phyloP scores from a whole-genome alignment of 2,797 vertebrate genomes.

The Tiaroga cobitis region DNA sequence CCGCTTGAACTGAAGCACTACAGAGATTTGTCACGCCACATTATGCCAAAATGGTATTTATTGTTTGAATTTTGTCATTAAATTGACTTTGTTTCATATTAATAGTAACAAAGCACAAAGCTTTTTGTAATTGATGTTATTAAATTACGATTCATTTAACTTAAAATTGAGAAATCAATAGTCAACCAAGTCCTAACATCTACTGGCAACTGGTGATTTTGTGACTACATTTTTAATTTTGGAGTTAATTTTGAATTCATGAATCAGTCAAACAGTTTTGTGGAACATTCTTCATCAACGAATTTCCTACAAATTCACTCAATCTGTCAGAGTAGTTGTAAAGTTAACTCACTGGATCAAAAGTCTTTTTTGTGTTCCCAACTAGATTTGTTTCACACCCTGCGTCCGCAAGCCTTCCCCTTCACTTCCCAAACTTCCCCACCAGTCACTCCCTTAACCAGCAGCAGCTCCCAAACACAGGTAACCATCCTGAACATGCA shows the following conservation, averaged over 20 bases:
- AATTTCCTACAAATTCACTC: background rate
- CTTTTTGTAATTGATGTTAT: background rate
- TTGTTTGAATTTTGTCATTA: background rate
- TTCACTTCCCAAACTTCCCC: constrained; percentile 78
- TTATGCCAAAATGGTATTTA: constrained; percentile 7
- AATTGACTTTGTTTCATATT: background rate
- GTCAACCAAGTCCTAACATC: background rate
- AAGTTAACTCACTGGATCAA: background rate
- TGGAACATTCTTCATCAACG: background rate
- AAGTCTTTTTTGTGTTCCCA: background rate
- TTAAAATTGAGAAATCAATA: background rate
- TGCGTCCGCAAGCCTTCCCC: constrained; percentile 80
- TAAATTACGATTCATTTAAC: background rate
- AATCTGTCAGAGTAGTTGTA: background rate
- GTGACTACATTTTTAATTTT: background rate
- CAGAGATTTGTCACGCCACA: background rate
- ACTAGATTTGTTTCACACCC: constrained; percentile 92
- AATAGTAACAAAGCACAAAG: background rate
- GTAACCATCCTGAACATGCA: constrained; percentile 73
- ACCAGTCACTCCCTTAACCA: constrained; percentile 79
- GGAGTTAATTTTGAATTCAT: background rate
- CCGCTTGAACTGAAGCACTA: background rate
- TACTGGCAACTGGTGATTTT: background rate
- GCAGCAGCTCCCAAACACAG: constrained; percentile 88
- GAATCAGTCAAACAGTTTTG: background rate